Conservation (phyloP, 2,888 invertebrate genomes). For the Choristoneura rosaceana region DNA sequence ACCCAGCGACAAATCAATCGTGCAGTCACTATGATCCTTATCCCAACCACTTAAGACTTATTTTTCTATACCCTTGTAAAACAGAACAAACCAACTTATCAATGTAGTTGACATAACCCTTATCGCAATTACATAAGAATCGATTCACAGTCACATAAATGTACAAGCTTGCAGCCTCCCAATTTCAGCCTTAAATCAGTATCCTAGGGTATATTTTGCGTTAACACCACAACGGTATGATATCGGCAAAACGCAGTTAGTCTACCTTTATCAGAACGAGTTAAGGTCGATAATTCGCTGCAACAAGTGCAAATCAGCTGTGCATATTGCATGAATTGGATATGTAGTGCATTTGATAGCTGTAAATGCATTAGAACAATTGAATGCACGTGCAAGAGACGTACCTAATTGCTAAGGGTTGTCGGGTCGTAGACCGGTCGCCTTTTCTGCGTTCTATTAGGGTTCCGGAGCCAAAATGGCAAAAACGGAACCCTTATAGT, state of each 20-base stretch:
- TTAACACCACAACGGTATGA: background rate
- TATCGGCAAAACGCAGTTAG: background rate
- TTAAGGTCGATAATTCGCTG: background rate
- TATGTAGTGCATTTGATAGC: background rate
- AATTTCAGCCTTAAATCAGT: background rate
- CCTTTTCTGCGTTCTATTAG: too few relatives aligned
- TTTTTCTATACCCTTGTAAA: background rate
- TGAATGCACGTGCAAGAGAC: slow-evolving; percentile 4
- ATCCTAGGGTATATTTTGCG: background rate
- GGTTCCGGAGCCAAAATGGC: too few relatives aligned
- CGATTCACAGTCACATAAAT: background rate
- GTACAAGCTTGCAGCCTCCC: background rate
- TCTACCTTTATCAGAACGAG: background rate
- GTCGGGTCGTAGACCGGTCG: too few relatives aligned
- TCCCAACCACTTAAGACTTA: background rate
- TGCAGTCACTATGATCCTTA: background rate
- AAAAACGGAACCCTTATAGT: too few relatives aligned
- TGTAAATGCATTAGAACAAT: background rate
- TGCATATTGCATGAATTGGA: background rate
- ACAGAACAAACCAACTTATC: background rate
- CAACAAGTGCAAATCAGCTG: background rate
- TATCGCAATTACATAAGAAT: background rate
- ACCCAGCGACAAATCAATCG: background rate
- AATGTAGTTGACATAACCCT: slow-evolving; percentile 1
- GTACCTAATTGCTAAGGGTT: background rate